phyloP scores from a whole-genome alignment of 2,113 vertebrate genomes.

The Microcebus murinus region DNA sequence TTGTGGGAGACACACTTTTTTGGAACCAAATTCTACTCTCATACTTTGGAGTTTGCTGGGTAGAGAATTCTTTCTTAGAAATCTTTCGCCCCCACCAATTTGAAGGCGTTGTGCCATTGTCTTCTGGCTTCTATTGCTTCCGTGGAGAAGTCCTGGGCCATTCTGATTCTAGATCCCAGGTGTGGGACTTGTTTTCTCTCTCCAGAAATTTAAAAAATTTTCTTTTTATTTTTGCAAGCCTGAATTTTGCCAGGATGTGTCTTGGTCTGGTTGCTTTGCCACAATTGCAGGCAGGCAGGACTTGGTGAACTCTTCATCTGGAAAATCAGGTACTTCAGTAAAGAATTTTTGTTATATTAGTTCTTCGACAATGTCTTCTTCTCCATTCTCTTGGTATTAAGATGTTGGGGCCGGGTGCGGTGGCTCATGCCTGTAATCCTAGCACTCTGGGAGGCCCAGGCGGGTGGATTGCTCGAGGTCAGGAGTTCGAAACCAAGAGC shows the following conservation, averaged over 20 bases:
- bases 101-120: neutral
- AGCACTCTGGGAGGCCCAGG: too few species aligned
- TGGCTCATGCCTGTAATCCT: too few species aligned
- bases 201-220: neutral
- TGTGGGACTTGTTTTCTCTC: neutral
- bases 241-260: neutral
- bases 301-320: neutral
- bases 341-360: neutral
- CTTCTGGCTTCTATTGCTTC: neutral
- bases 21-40: neutral
- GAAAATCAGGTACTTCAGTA: neutral
- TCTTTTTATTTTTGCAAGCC: neutral
- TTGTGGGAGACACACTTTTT: neutral
- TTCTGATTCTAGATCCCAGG: neutral
- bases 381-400: neutral
- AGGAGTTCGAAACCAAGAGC: too few species aligned
- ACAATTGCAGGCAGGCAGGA: neutral
- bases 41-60: neutral
- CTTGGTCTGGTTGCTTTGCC: neutral
- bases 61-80: neutral
- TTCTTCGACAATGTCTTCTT: neutral
- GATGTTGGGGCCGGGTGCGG: too few species aligned
- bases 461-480: too few species aligned
- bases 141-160: neutral
- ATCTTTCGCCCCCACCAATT: neutral